A percentile compares a stretch with the other conserved stretches of the same genome.
Evolutionary conservation across 1,140 invertebrate genomes (phyloP).

Genomic region (Leptopilina clavipes): DNA sequence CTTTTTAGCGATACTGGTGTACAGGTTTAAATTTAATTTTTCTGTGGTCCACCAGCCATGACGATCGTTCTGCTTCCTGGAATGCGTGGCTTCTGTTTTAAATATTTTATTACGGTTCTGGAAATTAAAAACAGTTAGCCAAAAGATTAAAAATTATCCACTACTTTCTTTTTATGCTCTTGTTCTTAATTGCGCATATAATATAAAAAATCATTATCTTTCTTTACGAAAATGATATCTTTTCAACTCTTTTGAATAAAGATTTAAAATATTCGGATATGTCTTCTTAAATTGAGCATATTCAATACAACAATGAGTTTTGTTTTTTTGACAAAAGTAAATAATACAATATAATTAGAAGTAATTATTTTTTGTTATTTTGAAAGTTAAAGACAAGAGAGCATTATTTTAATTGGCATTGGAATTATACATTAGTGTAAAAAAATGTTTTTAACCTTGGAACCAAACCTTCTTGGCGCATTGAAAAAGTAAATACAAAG

Average conservation of each 20-base stretch:
- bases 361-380: no score
- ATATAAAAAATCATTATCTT: no score
- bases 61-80: conserved; percentile 12
- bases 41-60: not conserved
- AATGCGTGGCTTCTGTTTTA: not conserved
- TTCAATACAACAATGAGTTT: no score
- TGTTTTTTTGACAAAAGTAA: no score
- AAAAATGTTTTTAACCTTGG: conserved; percentile 5
- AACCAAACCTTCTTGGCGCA: not conserved
- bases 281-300: no score
- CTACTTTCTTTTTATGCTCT: not conserved
- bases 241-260: no score
- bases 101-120: conserved; percentile 2
- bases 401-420: not conserved
- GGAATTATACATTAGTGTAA: not conserved
- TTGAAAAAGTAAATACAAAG: not conserved
- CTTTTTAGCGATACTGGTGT: not conserved
- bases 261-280: no score
- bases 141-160: not conserved
- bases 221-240: no score
- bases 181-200: not conserved
- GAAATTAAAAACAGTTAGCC: not conserved
- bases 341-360: no score
- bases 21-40: no score
- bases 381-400: no score